Conservation (phyloP, 2,797 vertebrate genomes). For the Melanotaenia maccullochi region DNA sequence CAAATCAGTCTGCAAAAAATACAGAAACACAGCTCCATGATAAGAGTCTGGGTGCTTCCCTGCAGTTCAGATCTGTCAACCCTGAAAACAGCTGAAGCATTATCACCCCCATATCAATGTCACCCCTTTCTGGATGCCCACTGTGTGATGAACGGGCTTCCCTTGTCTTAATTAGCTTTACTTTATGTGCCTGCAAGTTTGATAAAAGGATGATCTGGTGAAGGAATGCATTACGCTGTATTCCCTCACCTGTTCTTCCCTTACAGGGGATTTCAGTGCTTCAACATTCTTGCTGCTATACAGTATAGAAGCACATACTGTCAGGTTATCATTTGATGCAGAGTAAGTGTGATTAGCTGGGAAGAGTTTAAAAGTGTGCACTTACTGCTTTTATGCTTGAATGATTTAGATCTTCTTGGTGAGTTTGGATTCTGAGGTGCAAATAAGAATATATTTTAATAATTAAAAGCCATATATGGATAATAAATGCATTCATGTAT, state of each 20-base stretch:
- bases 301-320: not conserved
- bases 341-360: not conserved
- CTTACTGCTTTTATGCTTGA: slow-evolving; percentile 99
- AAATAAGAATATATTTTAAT: slow-evolving; percentile 12
- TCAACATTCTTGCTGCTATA: no score
- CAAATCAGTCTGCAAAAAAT: no score
- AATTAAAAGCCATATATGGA: not conserved
- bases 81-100: no score
- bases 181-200: slow-evolving; percentile 10
- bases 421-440: slow-evolving; percentile 93
- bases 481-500: not conserved
- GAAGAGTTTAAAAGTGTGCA: slow-evolving; percentile 20
- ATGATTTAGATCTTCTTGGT: slow-evolving; percentile 96
- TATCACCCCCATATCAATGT: no score
- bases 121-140: no score
- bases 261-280: no score
- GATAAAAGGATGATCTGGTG: no score
- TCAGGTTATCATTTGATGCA: not conserved
- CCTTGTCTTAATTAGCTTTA: slow-evolving; percentile 10
- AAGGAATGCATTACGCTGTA: no score
- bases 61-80: no score
- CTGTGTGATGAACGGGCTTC: slow-evolving; percentile 11
- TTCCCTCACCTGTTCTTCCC: no score
- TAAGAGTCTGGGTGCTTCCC: no score
- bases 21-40: no score